Conservation (phyloP, 2,888 invertebrate species). For the Drosophila nigricruria region DNA sequence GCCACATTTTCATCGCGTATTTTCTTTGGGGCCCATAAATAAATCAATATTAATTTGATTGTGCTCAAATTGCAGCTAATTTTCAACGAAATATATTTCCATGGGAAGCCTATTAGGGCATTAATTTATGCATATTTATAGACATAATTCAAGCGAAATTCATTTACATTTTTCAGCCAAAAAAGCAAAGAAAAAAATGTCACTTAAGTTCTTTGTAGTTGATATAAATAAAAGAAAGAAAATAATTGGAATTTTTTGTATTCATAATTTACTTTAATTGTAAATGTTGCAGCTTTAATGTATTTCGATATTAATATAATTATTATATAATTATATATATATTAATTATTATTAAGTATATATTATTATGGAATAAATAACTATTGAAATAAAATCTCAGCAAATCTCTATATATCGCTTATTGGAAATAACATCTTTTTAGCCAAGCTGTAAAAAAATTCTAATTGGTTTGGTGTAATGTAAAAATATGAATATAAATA, state of each 20-base stretch:
- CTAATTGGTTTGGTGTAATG: no score
- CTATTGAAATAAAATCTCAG: no score
- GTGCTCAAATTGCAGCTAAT: conserved; percentile 10
- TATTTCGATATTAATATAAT: neutral
- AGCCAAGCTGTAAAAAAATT: no score
- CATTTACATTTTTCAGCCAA: neutral
- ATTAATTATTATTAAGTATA: no score
- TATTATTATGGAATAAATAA: no score
- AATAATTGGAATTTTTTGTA: neutral
- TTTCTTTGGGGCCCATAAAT: conserved; percentile 15
- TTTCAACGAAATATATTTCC: conserved; percentile 4
- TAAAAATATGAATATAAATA: no score
- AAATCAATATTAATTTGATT: conserved; percentile 34
- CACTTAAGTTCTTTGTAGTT: neutral
- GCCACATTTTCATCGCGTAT: conserved; percentile 15
- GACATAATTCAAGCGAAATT: conserved; percentile 5
- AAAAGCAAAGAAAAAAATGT: neutral
- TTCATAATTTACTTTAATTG: neutral
- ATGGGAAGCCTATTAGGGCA: conserved; percentile 7
- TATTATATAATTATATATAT: no score
- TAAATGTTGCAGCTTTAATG: neutral
- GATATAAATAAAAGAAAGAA: neutral
- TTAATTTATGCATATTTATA: conserved; percentile 6
- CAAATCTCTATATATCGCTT: no score
- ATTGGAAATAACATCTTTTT: no score